Evolutionary conservation across 2,888 invertebrate species (phyloP), one percentile per base, ranked within the genome.

Genomic region (Cerastis rubricosa): DNA sequence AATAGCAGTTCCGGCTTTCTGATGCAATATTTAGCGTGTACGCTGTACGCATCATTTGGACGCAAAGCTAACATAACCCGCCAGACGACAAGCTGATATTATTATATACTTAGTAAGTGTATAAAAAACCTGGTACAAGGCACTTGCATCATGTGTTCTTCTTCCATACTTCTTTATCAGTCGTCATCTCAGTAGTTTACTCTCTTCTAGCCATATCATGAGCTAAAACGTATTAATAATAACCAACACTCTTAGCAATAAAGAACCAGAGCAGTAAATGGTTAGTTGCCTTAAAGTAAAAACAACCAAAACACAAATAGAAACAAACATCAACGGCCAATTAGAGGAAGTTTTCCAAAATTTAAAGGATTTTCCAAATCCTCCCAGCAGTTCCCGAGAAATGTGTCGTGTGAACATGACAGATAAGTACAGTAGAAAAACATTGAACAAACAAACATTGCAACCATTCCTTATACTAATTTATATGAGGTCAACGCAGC

Each of bases 301-400:
- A 73, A 43, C 12, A 35, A 59, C 25, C 5, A 57, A 59, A 51
- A 77, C 47, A 54, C n/a, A 67, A 64, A 59, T 63, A 63, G 17
- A n/a, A n/a, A n/a, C n/a, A 67, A 76, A 25, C 61, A 73, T 71
- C 77, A 81, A 64, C 35, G 3, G 9, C 12, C 63, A 77, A 72
- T 83, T 71, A 65, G 40, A 29, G 14, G 57, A 61, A 83, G 74
- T 79, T 83, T 82, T 80, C 54, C 78, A 81, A 85, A 85, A 87
- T 87, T 88, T 88, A 88, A 88, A 88, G 80, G 80, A 88, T 85
- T 87, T 85, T 76, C 83, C 81, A 77, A 88, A 78, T 77, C 8
- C 54, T 74, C 47, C 47, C 77, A 35, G 12, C 69, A 66, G 57
- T 83, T 85, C 78, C 87, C 35, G 75, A 75, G 74, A 87, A 76